Conservation (phyloP, 2,888 invertebrate species). For the Lacanobia oleracea region DNA sequence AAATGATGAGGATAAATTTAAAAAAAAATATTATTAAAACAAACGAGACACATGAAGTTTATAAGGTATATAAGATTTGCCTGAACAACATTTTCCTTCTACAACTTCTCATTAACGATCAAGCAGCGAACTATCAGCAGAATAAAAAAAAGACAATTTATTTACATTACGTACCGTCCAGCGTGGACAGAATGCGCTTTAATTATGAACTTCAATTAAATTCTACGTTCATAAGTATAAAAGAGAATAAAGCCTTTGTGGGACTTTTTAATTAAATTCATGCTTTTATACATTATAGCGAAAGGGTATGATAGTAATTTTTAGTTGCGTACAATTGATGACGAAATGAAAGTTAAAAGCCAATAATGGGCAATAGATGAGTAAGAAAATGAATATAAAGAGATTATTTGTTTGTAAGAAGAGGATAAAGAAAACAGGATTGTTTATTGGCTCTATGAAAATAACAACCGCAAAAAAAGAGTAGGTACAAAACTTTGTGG, state of each 20-base stretch:
- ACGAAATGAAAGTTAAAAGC: background rate
- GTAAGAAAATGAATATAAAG: background rate
- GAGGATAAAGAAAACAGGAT: background rate
- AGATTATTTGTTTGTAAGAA: background rate
- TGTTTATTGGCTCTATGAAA: constrained; percentile 1
- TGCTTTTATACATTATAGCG: constrained; percentile 5
- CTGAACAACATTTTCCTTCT: constrained; percentile 7
- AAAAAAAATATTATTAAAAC: background rate
- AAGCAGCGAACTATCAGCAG: background rate
- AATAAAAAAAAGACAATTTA: constrained; percentile 18
- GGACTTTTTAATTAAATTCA: constrained; percentile 18
- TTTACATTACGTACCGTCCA: constrained; percentile 31
- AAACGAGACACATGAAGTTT: background rate
- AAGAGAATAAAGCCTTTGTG: constrained; percentile 23
- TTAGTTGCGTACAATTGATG: background rate
- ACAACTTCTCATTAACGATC: background rate
- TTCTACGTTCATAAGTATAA: constrained; percentile 23
- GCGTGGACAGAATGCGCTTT: constrained; percentile 40
- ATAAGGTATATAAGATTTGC: background rate
- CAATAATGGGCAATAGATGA: background rate
- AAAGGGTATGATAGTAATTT: background rate
- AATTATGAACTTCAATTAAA: constrained; percentile 57
- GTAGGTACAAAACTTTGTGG: background rate
- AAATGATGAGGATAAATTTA: background rate
- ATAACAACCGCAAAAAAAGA: background rate